Percentiles rank a stretch among this genome's conserved stretches.
phyloP scores from a whole-genome alignment of 1,140 invertebrate genomes.

The Drosophila nigromelanica region DNA sequence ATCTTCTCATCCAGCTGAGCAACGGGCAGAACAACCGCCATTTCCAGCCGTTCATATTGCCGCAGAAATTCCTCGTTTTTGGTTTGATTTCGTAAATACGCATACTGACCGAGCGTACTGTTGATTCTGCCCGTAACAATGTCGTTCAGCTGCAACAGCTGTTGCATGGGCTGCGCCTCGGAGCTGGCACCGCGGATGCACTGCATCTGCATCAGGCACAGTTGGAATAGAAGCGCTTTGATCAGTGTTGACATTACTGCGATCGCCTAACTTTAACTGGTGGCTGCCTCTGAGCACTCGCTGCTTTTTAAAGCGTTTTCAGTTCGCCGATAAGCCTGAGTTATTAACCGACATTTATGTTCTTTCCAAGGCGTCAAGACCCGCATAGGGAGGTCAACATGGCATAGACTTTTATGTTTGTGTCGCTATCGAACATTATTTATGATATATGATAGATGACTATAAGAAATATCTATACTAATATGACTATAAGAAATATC shows the following conservation, averaged over 20 bases:
- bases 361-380: not conserved
- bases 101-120: constrained; percentile 6
- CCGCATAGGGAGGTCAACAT: not conserved
- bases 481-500: no score
- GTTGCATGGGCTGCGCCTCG: not conserved
- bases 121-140: constrained; percentile 45
- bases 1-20: constrained; percentile 50
- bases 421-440: not conserved
- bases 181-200: not conserved
- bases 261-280: constrained; percentile 16
- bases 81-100: not conserved
- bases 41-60: constrained; percentile 15
- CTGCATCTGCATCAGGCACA: constrained; percentile 26
- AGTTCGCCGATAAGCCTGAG: constrained; percentile 25
- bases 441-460: not conserved
- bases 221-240: not conserved
- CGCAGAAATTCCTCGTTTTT: not conserved
- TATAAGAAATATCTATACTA: no score
- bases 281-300: not conserved
- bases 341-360: constrained; percentile 21
- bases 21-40: constrained; percentile 33
- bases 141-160: constrained; percentile 19
- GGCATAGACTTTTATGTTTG: no score
- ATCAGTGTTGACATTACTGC: constrained; percentile 21
- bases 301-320: constrained; percentile 21